phyloP scores from a whole-genome alignment of 2,888 invertebrate genomes.

The Phalera bucephala region DNA sequence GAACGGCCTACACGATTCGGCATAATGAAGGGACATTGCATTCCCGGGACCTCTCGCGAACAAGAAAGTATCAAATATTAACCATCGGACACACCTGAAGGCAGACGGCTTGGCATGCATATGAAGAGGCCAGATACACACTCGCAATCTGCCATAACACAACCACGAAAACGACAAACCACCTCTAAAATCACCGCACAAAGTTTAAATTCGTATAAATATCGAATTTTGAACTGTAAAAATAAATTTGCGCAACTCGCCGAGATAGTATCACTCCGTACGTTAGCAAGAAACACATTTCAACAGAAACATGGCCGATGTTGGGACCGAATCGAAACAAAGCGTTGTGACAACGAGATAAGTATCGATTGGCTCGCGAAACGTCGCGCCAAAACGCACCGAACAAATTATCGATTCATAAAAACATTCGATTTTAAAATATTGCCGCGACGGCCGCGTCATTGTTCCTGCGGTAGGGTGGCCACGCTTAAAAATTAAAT shows the following conservation, averaged over 20 bases:
- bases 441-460: slow-evolving; percentile 71
- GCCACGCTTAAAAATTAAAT: slow-evolving; percentile 35
- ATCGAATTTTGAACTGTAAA: slow-evolving; percentile 28
- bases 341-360: slow-evolving; percentile 79
- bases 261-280: slow-evolving; percentile 73
- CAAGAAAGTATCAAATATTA: slow-evolving; percentile 82
- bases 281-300: slow-evolving; percentile 82
- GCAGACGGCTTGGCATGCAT: slow-evolving; percentile 72
- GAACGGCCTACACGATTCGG: slow-evolving; percentile 42
- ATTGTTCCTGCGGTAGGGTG: slow-evolving; percentile 68
- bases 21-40: slow-evolving; percentile 51
- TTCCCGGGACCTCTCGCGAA: slow-evolving; percentile 53
- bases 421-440: slow-evolving; percentile 81
- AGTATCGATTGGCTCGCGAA: slow-evolving; percentile 75
- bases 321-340: slow-evolving; percentile 77
- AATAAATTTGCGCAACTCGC: slow-evolving; percentile 56
- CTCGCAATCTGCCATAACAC: slow-evolving; percentile 27
- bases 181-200: slow-evolving; percentile 30
- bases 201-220: slow-evolving; percentile 39
- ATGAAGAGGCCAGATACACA: slow-evolving; percentile 64
- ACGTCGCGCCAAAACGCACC: slow-evolving; percentile 77
- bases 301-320: slow-evolving; percentile 78
- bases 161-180: slow-evolving; percentile 19
- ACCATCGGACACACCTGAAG: slow-evolving; percentile 77
- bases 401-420: slow-evolving; percentile 83